Evolutionary conservation across 2,797 vertebrate genomes (phyloP), one percentile per base, ranked within the genome.

Genomic region (Lophotriccus pileatus): DNA sequence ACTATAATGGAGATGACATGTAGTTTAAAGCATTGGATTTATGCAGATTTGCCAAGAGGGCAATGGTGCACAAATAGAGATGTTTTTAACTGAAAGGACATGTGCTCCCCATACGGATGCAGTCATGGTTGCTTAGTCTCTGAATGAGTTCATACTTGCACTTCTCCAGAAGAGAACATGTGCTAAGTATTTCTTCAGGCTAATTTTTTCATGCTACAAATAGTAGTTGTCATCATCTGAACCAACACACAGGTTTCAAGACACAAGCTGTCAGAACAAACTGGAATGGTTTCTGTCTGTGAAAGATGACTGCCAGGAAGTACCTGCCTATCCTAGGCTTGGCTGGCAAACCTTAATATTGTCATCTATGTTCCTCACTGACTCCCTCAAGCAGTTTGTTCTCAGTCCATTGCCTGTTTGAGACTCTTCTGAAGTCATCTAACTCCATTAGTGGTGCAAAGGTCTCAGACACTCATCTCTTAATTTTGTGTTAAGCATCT

Each of bases 151-250:
- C 62, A 62, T 66, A 36, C 39, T 41, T 70, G 34, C 44, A 32
- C 32, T 86, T 77, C 72, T 89, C 32, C 34, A 84, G 84, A 84
- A 82, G n/a, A 67, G 32, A 89, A 9, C 63, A 72, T 43, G 66
- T 81, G 67, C 62, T 75, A 72, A 90, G 32, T 74, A 78, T 89
- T 94, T 77, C 78, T 92, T 75, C 27, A 2, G 70, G 87, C 78
- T 82, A 50, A 20, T 89, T 89, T 90, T 83, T 92, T 77, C 49
- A 23, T 56, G 59, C 84, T 78, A 43, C 81, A 81, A 64, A 81
- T 44, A 93, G 59, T 47, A 72, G 70, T 79, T 89, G 84, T 92
- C 78, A 62, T 76, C 32, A 28, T 94, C 78, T 93, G 74, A 78
- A 67, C 70, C 67, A 56, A 22, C 46, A 58, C 21, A 34, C 17